phyloP scores from a whole-genome alignment of 2,888 invertebrate species.

The Macropis europaea region DNA sequence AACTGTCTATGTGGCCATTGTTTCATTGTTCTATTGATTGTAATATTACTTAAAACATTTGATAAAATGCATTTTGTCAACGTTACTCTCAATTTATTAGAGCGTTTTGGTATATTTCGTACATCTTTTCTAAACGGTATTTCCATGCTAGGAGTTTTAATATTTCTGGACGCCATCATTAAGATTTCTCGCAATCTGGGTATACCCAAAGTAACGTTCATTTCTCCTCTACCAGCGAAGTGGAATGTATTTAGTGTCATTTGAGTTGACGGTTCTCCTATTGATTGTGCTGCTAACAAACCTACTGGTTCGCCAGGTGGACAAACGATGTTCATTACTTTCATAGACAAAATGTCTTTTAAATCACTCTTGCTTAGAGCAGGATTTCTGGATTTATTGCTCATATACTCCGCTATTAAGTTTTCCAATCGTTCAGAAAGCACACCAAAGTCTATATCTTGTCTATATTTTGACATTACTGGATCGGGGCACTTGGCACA shows the following conservation, averaged over 20 bases:
- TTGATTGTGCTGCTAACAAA: conserved; percentile 96
- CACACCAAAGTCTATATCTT: conserved; percentile 90
- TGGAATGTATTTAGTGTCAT: conserved; percentile 99
- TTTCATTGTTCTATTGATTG: conserved; percentile 83
- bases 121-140: conserved; percentile 87
- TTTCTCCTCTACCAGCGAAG: conserved; percentile 99
- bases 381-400: conserved; percentile 64
- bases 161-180: conserved; percentile 96
- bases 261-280: conserved; percentile 99
- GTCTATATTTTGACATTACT: conserved; percentile 84
- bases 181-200: conserved; percentile 97
- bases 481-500: conserved; percentile 87
- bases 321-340: conserved; percentile 88
- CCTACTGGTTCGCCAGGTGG: conserved; percentile 98
- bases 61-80: conserved; percentile 90
- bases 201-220: conserved; percentile 99
- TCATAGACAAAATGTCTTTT: conserved; percentile 87
- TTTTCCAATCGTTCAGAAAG: conserved; percentile 90
- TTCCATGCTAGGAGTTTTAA: conserved; percentile 98
- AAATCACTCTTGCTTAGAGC: conserved; percentile 79
- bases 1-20: conserved; percentile 82
- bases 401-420: conserved; percentile 84
- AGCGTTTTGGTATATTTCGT: conserved; percentile 81
- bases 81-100: conserved; percentile 86
- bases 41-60: conserved; percentile 88